Evolutionary conservation across 2,797 vertebrate species (phyloP).

Genomic region (Melanotaenia parkinsoni): DNA sequence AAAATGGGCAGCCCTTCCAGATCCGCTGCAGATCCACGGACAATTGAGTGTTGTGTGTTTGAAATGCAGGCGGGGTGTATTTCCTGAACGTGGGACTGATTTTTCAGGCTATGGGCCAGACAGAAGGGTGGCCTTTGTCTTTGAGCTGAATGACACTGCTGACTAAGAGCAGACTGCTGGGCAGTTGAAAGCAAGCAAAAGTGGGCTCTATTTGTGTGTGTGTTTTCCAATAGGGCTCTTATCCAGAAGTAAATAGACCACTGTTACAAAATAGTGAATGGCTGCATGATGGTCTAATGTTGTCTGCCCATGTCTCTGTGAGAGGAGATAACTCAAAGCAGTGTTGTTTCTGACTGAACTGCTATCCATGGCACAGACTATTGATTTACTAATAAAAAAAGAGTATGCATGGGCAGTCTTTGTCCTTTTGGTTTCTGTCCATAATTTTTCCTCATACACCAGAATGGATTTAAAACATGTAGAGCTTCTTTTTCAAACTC

Average conservation of each 20-base stretch:
- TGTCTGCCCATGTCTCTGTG: slow-evolving; percentile 43
- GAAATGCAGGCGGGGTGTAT: slow-evolving; percentile 78
- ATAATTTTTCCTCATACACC: neutral
- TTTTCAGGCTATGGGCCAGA: slow-evolving; percentile 82
- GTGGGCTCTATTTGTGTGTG: slow-evolving; percentile 63
- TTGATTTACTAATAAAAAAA: slow-evolving; percentile 44
- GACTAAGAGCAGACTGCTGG: slow-evolving; percentile 66
- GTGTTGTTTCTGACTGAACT: slow-evolving; percentile 48
- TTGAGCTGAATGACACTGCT: slow-evolving; percentile 79
- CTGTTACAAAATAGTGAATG: slow-evolving; percentile 67
- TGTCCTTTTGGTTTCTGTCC: neutral
- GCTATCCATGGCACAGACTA: slow-evolving; percentile 33
- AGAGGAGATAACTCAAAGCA: slow-evolving; percentile 41
- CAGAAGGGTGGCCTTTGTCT: slow-evolving; percentile 84
- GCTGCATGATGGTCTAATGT: slow-evolving; percentile 66
- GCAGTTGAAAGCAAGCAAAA: slow-evolving; percentile 62
- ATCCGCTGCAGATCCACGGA: slow-evolving; percentile 73
- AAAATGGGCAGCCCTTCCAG: slow-evolving; percentile 84
- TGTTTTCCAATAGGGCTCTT: slow-evolving; percentile 65
- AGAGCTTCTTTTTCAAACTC: neutral
- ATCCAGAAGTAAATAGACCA: slow-evolving; percentile 66
- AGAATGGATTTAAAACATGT: neutral
- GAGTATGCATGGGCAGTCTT: neutral
- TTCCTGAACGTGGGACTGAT: slow-evolving; percentile 83
- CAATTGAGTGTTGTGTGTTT: slow-evolving; percentile 81